Evolutionary conservation across 2,113 vertebrate species (phyloP).

Genomic region (Tauraco erythrolophus): DNA sequence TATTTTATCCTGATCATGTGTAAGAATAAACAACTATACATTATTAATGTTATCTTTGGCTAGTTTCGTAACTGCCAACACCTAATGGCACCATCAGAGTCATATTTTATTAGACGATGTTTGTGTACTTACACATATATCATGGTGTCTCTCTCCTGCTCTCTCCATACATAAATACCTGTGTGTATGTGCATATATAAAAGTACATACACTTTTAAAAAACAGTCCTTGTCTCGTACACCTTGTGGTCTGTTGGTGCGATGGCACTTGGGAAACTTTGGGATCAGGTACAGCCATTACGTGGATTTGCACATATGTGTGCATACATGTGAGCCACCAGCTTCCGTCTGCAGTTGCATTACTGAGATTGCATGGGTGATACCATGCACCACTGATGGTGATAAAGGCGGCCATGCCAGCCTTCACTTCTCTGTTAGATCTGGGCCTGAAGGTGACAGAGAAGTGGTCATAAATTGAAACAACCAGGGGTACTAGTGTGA

Average conservation of each 20-base stretch:
- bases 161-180: not conserved
- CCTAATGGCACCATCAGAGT: not conserved
- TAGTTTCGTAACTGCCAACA: not conserved
- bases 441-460: not conserved
- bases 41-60: not conserved
- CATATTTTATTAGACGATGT: not conserved
- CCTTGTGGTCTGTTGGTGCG: not conserved
- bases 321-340: fast-evolving
- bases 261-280: not conserved
- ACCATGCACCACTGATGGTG: fast-evolving
- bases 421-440: not conserved
- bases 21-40: not conserved
- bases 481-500: not conserved
- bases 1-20: not conserved
- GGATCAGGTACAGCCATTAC: not conserved
- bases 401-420: not conserved
- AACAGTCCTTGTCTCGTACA: not conserved
- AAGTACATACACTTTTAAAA: not conserved
- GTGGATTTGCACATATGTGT: fast-evolving
- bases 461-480: not conserved
- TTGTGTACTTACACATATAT: not conserved
- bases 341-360: not conserved
- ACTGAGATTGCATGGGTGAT: not conserved
- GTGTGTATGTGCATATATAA: not conserved
- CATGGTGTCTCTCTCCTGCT: not conserved